These are phyloP conservation scores for Carassius gibelio DNA, from an alignment of 2,113 vertebrate species.

Conservation along the genomic window DNA sequence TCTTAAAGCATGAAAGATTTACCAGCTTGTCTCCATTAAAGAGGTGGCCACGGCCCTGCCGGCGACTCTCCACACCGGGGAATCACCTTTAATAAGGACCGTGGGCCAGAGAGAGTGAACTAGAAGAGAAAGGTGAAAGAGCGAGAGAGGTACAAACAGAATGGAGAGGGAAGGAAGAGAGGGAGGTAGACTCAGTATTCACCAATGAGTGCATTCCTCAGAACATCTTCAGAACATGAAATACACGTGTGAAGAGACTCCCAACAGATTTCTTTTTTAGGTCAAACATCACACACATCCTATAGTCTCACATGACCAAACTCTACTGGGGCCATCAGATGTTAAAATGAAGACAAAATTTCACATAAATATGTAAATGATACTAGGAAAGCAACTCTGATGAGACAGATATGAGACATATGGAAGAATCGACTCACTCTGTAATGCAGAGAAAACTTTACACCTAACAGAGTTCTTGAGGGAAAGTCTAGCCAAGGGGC, in stretches of 20 bases:
- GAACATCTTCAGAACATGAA: slow-evolving; percentile 25
- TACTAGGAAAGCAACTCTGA: slow-evolving; percentile 25
- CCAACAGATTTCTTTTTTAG: slow-evolving; percentile 25
- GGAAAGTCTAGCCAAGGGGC: slow-evolving; percentile 5
- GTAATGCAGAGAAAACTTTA: neutral
- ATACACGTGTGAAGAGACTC: slow-evolving; percentile 27
- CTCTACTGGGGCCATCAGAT: slow-evolving; percentile 21
- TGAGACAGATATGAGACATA: slow-evolving; percentile 3
- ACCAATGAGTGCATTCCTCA: slow-evolving; percentile 33
- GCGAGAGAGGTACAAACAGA: slow-evolving; percentile 11
- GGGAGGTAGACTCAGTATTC: neutral
- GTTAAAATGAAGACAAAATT: slow-evolving; percentile 18
- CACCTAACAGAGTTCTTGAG: neutral
- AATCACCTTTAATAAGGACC: slow-evolving; percentile 49
- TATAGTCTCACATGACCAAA: neutral
- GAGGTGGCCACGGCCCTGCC: slow-evolving; percentile 25
- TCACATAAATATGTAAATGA: slow-evolving; percentile 20
- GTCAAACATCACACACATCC: slow-evolving; percentile 31
- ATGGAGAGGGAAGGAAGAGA: neutral
- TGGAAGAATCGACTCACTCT: neutral
- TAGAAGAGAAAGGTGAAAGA: slow-evolving; percentile 15
- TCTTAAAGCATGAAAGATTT: slow-evolving; percentile 71
- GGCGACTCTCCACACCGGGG: slow-evolving; percentile 43
- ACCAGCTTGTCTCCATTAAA: slow-evolving; percentile 66
- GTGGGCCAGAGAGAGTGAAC: slow-evolving; percentile 22